Base-by-base conservation (phyloP, 2,888 invertebrate genomes). In the Beris chalybata region DNA sequence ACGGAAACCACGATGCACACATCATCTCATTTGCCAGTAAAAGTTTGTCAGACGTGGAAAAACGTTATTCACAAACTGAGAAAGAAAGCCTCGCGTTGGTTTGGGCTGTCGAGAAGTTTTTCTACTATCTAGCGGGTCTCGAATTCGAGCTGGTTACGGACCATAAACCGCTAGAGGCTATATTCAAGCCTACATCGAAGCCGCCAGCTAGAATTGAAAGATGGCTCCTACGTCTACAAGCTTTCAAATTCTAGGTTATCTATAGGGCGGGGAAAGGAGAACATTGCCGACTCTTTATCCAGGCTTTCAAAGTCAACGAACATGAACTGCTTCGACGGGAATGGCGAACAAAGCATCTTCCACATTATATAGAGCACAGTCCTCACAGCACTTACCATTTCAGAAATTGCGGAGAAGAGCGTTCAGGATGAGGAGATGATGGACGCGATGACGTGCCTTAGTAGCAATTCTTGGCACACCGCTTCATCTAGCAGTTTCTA, bases 41-140 rank as follows among this genome's bases (percentile, higher is more conserved):
- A 6, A 47, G 47, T 11, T 47, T 47, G 11, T 11, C 47, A 47
- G 15, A 5, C 13, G 11, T 12, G 11, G 47, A 47, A 2, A n/a
- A 5, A 11, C n/a, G 15, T 4, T 78, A 81, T 38, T 73, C 74
- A 2, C 81, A 77, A 72, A 69, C 43, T 69, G 69, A 74, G 74
- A 67, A 73, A n/a, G n/a, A 76, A 72, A 77, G 76, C 2, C 70
- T 79, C 5, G 74, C 75, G 12, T 22, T 22, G 22, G 71, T 78
- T 77, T 68, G 74, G 71, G 78, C 76, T 4, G 74, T 78, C 5
- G 75, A 77, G 63, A 73, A 74, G 63, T 82, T 82, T 70, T 74
- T 79, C 63, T 71, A 74, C 22, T 82, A 77, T 67, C 50, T 82
- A 4, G 76, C 71, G 69, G 82, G 82, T 1, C 71, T 76, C 12